Percentiles rank a stretch among this genome's conserved stretches.
phyloP scores from a whole-genome alignment of 1,140 invertebrate genomes.

The Sinonovacula constricta region DNA sequence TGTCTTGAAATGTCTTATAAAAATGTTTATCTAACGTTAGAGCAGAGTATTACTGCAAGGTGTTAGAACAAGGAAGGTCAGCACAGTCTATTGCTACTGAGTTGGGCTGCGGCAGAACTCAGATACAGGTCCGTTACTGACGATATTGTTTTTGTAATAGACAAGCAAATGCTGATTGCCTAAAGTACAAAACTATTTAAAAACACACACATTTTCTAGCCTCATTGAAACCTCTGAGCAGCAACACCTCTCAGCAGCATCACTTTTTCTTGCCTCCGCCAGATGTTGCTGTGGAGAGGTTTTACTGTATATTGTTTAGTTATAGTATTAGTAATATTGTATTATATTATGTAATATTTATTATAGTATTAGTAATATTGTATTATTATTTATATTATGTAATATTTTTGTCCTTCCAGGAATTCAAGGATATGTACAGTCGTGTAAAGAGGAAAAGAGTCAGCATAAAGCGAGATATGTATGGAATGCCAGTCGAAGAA shows the following conservation, averaged over 20 bases:
- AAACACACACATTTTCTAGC: too few relatives aligned
- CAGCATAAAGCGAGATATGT: conserved; percentile 74
- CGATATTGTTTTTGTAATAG: too few relatives aligned
- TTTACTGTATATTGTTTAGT: not conserved
- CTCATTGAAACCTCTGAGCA: not conserved
- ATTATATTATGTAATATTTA: not conserved
- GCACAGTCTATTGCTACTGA: too few relatives aligned
- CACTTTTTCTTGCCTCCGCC: not conserved
- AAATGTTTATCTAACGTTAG: too few relatives aligned
- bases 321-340: not conserved
- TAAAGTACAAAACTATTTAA: too few relatives aligned
- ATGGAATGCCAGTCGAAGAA: conserved; percentile 68
- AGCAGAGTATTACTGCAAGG: too few relatives aligned
- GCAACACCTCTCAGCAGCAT: not conserved
- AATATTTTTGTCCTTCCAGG: conserved; percentile 36
- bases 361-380: not conserved
- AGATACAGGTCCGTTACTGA: too few relatives aligned
- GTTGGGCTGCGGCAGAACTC: too few relatives aligned
- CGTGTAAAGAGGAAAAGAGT: conserved; percentile 81
- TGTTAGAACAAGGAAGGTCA: too few relatives aligned
- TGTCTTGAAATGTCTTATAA: too few relatives aligned
- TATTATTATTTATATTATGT: not conserved
- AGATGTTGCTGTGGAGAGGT: not conserved
- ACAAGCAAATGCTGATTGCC: too few relatives aligned
- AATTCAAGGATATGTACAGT: conserved; percentile 82